Conservation (phyloP, 2,888 invertebrate genomes). For the Blastobasis lacticolella region DNA sequence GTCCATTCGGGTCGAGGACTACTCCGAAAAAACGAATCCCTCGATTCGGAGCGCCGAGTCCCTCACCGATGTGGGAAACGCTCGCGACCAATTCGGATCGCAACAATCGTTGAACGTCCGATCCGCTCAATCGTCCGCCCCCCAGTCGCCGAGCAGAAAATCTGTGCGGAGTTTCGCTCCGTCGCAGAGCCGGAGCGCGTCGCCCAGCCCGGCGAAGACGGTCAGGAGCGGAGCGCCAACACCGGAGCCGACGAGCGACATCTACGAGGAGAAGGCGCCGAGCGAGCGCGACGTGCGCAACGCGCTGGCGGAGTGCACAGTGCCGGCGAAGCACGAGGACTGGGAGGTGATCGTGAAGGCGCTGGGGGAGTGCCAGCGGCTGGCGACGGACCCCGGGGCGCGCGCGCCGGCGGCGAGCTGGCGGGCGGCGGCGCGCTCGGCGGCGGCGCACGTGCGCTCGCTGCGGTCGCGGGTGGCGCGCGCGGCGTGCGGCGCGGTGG, state of each 20-base stretch:
- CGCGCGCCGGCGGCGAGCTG: conserved; percentile 80
- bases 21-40: conserved; percentile 42
- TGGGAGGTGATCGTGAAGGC: conserved; percentile 88
- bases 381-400: conserved; percentile 79
- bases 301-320: conserved; percentile 52
- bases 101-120: conserved; percentile 20
- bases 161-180: conserved; percentile 24
- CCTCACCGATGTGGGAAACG: conserved; percentile 14
- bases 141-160: conserved; percentile 26
- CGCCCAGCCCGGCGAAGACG: conserved; percentile 24
- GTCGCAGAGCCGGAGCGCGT: conserved; percentile 28
- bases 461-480: conserved; percentile 94
- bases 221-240: conserved; percentile 30
- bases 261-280: conserved; percentile 24
- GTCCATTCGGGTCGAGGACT: conserved; percentile 52
- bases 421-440: conserved; percentile 79
- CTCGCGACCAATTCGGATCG: conserved; percentile 15
- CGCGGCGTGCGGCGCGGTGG: conserved; percentile 87
- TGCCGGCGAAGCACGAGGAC: conserved; percentile 79
- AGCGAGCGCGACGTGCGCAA: conserved; percentile 47
- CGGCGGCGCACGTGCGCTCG: conserved; percentile 88
- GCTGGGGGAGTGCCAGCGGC: conserved; percentile 78
- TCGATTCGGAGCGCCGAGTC: conserved; percentile 25
- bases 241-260: conserved; percentile 33
- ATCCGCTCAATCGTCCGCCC: conserved; percentile 8